A percentile compares a stretch with the other conserved stretches of the same genome.
Evolutionary conservation across 2,113 vertebrate genomes (phyloP).

Genomic region (Pelecanoides urinatrix): DNA sequence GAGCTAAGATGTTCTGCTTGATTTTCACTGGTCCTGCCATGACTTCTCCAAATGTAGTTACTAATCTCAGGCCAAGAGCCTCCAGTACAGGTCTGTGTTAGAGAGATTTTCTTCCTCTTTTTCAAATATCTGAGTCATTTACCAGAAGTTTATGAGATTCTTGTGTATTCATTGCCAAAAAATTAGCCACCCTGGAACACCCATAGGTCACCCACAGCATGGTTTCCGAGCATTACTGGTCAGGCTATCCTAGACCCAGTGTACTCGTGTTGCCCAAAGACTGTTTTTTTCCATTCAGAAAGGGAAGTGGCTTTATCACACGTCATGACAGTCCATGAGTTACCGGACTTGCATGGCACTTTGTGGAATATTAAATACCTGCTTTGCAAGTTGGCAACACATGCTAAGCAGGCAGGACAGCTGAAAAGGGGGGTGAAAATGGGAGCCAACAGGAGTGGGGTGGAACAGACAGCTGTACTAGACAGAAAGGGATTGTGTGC

Average conservation of each 20-base stretch:
- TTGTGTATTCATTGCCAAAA: slow-evolving; percentile 22
- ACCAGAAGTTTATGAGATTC: slow-evolving; percentile 37
- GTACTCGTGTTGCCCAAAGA: background rate
- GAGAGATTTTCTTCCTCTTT: background rate
- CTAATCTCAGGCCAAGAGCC: background rate
- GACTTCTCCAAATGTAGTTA: background rate
- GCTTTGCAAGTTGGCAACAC: background rate
- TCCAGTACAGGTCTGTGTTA: background rate
- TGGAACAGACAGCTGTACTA: background rate
- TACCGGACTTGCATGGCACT: background rate
- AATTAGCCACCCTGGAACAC: background rate
- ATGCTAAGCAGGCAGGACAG: background rate
- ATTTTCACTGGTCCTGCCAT: background rate
- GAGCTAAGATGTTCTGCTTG: background rate
- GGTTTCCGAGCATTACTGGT: background rate
- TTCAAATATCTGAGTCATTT: slow-evolving; percentile 57
- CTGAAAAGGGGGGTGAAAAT: background rate
- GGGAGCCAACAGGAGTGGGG: background rate
- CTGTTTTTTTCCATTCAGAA: background rate
- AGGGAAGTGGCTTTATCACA: background rate
- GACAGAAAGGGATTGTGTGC: background rate
- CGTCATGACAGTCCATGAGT: background rate
- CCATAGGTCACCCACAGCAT: background rate
- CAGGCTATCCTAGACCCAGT: background rate
- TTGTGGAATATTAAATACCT: background rate